Percentiles rank a stretch among this genome's conserved stretches.
Conservation (phyloP, 2,888 invertebrate genomes). For the Gandaritis pyraliata region DNA sequence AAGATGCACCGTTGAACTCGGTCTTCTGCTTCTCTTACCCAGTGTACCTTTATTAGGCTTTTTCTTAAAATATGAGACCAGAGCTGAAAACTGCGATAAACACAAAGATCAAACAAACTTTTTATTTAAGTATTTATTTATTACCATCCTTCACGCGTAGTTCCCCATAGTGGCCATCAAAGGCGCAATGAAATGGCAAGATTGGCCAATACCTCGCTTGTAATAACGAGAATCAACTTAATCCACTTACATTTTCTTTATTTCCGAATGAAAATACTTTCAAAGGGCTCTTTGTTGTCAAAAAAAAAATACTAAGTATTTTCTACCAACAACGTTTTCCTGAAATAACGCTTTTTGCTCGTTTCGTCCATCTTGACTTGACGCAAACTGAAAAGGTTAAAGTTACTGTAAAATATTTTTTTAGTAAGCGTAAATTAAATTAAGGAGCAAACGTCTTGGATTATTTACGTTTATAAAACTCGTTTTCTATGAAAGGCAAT, state of each 20-base stretch:
- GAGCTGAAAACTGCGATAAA: not conserved
- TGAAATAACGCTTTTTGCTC: slow-evolving; percentile 58
- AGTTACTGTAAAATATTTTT: slow-evolving; percentile 46
- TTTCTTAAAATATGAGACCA: too few species aligned
- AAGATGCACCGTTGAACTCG: too few species aligned
- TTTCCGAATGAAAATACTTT: slow-evolving; percentile 63
- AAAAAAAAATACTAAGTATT: slow-evolving; percentile 54
- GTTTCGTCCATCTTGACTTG: slow-evolving; percentile 43
- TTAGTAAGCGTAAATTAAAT: slow-evolving; percentile 41
- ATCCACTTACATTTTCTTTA: slow-evolving; percentile 63
- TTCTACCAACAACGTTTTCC: slow-evolving; percentile 50
- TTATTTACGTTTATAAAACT: slow-evolving; percentile 33
- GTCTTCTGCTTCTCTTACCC: too few species aligned
- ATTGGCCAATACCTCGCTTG: slow-evolving; percentile 59
- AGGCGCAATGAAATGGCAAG: slow-evolving; percentile 60
- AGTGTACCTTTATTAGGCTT: too few species aligned
- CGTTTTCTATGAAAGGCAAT: slow-evolving; percentile 31
- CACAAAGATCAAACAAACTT: slow-evolving; percentile 22
- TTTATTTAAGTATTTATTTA: slow-evolving; percentile 47
- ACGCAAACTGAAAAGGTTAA: slow-evolving; percentile 49
- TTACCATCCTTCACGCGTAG: slow-evolving; percentile 57
- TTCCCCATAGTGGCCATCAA: slow-evolving; percentile 64
- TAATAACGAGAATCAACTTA: slow-evolving; percentile 62
- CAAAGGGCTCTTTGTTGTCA: slow-evolving; percentile 65
- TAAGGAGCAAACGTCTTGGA: slow-evolving; percentile 30